A percentile compares a stretch with the other conserved stretches of the same genome.
Conservation (phyloP, 2,888 invertebrate species). For the Diarsia mendica region DNA sequence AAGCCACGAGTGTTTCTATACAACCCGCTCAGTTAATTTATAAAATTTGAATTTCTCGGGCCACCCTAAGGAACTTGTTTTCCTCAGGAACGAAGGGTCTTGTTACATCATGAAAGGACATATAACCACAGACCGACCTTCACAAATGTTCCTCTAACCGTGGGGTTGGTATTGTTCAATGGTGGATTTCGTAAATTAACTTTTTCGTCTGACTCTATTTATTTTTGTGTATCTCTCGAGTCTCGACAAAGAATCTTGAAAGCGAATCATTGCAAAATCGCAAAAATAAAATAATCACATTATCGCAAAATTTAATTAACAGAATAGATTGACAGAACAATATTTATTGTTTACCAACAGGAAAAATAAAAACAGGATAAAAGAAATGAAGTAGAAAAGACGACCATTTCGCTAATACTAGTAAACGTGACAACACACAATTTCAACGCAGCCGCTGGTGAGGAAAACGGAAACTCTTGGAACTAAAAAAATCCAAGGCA, state of each 20-base stretch:
- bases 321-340: not conserved
- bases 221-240: not conserved
- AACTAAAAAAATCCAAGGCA: not conserved
- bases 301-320: not conserved
- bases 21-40: too few species aligned
- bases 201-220: not conserved
- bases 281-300: not conserved
- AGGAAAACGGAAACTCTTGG: not conserved
- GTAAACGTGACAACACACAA: not conserved
- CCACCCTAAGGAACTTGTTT: too few species aligned
- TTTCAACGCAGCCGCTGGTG: not conserved
- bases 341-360: not conserved
- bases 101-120: not conserved
- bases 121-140: not conserved
- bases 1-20: too few species aligned
- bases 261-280: not conserved
- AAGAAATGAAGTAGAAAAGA: not conserved
- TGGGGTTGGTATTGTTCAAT: not conserved
- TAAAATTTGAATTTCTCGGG: too few species aligned
- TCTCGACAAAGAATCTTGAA: not conserved
- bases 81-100: not conserved
- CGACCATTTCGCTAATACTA: not conserved
- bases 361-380: not conserved
- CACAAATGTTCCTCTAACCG: not conserved
- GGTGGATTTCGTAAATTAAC: not conserved